Evolutionary conservation across 2,113 vertebrate species (phyloP), one percentile per base, ranked within the genome.

Genomic region (Lepisosteus oculatus): DNA sequence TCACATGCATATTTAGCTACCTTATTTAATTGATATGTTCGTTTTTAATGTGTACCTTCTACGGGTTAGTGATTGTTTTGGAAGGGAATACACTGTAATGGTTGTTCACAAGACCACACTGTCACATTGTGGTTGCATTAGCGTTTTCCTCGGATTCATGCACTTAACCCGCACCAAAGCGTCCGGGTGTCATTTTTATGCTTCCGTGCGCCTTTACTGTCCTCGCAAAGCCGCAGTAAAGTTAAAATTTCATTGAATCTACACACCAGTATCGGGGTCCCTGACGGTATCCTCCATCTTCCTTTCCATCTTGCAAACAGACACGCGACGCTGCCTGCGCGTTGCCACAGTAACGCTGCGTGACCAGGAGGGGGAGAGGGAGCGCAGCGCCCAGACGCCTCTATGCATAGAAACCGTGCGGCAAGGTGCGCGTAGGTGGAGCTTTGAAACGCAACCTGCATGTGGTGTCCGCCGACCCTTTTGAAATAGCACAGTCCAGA

Each of bases 251-350:
- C 61, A 67, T 77, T 66, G 3, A 79, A 61, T 83, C 83, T 90
- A 93, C 91, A 88, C 90, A 93, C 91, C 90, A 80, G 85, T 80
- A 63, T 91, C 87, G 79, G 78, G 81, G 81, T 91, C 88, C 85
- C 85, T 87, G 61, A 76, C 71, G 81, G 17, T 87, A 66, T 90
- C 89, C 89, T 93, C 90, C 91, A 93, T 93, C 88, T 90, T 93
- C 90, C 84, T 84, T 63, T 83, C 80, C 82, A 65, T 74, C 62
- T 80, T 51, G 29, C 55, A 79, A 77, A 65, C 61, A 51, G 69
- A 77, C 72, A 72, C 70, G 79, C 68, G 86, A 92, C 90, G 90
- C 91, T 81, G 80, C 75, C 59, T 67, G 61, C 6, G 70, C 62
- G 91, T 93, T 90, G 75, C 89, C 86, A 85, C 15, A 85, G 86